phyloP scores from a whole-genome alignment of 2,888 invertebrate species.

The Dicycla oo region DNA sequence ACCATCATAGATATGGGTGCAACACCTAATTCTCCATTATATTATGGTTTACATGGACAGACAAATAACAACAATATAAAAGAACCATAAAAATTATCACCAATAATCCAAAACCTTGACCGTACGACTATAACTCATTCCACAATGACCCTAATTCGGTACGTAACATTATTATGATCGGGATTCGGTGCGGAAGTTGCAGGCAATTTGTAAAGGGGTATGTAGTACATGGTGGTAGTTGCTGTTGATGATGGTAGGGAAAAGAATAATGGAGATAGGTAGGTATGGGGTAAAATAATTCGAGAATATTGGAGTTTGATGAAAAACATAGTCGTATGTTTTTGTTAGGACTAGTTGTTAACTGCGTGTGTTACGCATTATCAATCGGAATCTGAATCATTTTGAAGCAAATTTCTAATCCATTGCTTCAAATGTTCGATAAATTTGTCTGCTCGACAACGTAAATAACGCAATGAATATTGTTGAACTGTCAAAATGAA shows the following conservation, averaged over 20 bases:
- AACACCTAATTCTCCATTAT: too few species aligned
- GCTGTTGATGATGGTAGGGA: not conserved
- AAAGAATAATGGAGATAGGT: slow-evolving; percentile 15
- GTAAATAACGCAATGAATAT: too few species aligned
- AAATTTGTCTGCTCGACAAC: too few species aligned
- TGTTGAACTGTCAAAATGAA: too few species aligned
- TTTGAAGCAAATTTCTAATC: too few species aligned
- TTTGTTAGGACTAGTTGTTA: too few species aligned
- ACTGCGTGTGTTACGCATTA: too few species aligned
- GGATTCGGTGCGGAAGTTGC: slow-evolving; percentile 51
- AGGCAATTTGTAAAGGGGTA: slow-evolving; percentile 49
- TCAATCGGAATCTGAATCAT: too few species aligned
- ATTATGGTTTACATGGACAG: not conserved
- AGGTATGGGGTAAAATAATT: not conserved
- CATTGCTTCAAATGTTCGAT: too few species aligned
- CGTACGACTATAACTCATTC: slow-evolving; percentile 16
- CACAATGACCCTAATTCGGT: slow-evolving; percentile 25
- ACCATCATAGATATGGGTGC: too few species aligned
- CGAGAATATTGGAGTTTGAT: not conserved
- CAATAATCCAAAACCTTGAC: slow-evolving; percentile 24
- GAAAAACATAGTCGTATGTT: too few species aligned
- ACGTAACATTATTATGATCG: slow-evolving; percentile 60
- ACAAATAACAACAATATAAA: slow-evolving; percentile 1
- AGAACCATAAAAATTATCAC: slow-evolving; percentile 16
- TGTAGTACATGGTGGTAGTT: slow-evolving; percentile 1